Evolutionary conservation across 2,888 invertebrate genomes (phyloP).

Genomic region (Entomobrya proxima): DNA sequence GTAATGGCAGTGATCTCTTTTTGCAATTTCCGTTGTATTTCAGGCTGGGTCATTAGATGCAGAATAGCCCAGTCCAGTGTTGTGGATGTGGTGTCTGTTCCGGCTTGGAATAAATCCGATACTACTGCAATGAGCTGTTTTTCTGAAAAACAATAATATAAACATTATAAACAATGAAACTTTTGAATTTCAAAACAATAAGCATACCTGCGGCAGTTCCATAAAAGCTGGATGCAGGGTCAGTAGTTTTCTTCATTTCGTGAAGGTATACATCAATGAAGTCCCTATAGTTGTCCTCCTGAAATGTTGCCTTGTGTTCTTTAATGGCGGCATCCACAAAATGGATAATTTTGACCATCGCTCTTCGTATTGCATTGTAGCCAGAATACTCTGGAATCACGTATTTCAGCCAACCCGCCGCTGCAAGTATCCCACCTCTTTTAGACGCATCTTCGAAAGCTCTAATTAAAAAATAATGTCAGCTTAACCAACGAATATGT

Average conservation of each 20-base stretch:
- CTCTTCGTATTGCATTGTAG: constrained; percentile 45
- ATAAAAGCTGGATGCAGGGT: no score
- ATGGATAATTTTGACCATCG: neutral
- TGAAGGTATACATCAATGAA: constrained; percentile 63
- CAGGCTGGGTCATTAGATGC: constrained; percentile 36
- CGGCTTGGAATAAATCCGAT: constrained; percentile 20
- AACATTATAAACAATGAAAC: no score
- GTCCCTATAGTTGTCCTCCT: constrained; percentile 54
- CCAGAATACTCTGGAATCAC: constrained; percentile 58
- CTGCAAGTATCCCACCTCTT: constrained; percentile 6
- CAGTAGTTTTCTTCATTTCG: constrained; percentile 50
- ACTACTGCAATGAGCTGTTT: constrained; percentile 17
- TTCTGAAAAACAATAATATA: constrained; percentile 27
- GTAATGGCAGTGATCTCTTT: constrained; percentile 38
- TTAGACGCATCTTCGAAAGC: constrained; percentile 51
- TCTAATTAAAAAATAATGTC: neutral
- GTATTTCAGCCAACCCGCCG: constrained; percentile 22
- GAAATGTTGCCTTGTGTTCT: constrained; percentile 45
- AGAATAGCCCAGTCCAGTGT: constrained; percentile 54
- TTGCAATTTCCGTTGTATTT: constrained; percentile 55
- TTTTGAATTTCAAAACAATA: no score
- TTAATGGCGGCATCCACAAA: constrained; percentile 18
- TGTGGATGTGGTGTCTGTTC: constrained; percentile 49
- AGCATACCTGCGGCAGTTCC: no score
- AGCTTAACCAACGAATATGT: neutral